Evolutionary conservation across 2,888 invertebrate species (phyloP).

Genomic region (Vanessa cardui): DNA sequence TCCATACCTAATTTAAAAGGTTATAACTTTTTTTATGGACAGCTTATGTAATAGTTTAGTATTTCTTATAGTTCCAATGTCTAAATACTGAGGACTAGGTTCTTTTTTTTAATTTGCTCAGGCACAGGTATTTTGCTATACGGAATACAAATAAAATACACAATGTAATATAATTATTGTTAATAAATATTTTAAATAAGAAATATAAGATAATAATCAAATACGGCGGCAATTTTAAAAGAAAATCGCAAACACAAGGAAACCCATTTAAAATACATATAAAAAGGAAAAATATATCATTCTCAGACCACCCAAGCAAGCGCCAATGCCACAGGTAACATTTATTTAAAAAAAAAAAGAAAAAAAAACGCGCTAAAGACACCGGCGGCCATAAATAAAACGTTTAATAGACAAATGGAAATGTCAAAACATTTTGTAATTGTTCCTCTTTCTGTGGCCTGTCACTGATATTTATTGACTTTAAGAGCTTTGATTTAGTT

Average conservation of each 20-base stretch:
- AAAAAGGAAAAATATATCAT: background rate
- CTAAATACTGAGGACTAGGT: no score
- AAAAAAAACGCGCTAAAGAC: slow-evolving; percentile 36
- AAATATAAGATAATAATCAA: no score
- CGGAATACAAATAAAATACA: no score
- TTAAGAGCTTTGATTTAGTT: background rate
- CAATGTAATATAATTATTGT: no score
- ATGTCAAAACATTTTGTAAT: slow-evolving; percentile 48
- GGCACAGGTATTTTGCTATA: no score
- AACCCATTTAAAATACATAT: background rate
- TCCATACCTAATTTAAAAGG: no score
- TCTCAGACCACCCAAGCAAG: slow-evolving; percentile 1
- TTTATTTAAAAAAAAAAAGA: slow-evolving; percentile 16
- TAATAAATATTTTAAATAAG: no score
- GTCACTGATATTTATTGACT: background rate
- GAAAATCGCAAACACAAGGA: background rate
- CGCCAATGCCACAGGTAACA: background rate
- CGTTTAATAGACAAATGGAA: slow-evolving; percentile 41
- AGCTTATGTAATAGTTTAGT: no score
- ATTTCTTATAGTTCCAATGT: no score
- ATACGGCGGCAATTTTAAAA: background rate
- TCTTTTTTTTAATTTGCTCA: no score
- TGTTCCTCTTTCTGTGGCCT: slow-evolving; percentile 14
- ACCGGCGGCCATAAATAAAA: slow-evolving; percentile 45
- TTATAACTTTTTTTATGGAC: no score